Conservation (phyloP, 2,888 invertebrate species). For the Rotaria socialis region DNA sequence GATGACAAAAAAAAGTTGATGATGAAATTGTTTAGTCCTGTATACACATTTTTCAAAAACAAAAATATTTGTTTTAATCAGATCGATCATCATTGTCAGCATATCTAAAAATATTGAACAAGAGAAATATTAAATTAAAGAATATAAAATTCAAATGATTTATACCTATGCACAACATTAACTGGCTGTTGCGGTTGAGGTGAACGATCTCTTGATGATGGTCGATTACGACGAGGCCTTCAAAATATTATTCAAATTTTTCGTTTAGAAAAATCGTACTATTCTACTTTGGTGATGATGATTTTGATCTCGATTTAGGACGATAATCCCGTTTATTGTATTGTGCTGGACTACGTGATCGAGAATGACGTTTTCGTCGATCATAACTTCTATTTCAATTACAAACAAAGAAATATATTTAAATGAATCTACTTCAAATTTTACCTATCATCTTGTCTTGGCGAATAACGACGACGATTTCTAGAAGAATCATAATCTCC, state of each 20-base stretch:
- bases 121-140: background rate
- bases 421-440: background rate
- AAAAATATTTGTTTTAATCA: background rate
- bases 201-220: background rate
- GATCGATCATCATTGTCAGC: background rate
- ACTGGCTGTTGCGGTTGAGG: background rate
- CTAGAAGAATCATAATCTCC: background rate
- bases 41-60: background rate
- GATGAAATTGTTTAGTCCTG: background rate
- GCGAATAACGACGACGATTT: constrained; percentile 20
- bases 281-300: background rate
- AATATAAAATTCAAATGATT: no score
- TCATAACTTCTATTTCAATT: background rate
- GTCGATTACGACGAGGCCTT: background rate
- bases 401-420: background rate
- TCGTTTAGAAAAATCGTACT: background rate
- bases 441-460: constrained; percentile 1
- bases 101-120: background rate
- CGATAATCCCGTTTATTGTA: background rate
- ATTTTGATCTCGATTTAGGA: background rate
- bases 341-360: constrained; percentile 20
- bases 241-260: background rate
- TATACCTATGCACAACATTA: background rate
- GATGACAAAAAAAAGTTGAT: background rate
- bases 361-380: constrained; percentile 1